Conservation (phyloP, 2,888 invertebrate species). For the Rosalia funebris region DNA sequence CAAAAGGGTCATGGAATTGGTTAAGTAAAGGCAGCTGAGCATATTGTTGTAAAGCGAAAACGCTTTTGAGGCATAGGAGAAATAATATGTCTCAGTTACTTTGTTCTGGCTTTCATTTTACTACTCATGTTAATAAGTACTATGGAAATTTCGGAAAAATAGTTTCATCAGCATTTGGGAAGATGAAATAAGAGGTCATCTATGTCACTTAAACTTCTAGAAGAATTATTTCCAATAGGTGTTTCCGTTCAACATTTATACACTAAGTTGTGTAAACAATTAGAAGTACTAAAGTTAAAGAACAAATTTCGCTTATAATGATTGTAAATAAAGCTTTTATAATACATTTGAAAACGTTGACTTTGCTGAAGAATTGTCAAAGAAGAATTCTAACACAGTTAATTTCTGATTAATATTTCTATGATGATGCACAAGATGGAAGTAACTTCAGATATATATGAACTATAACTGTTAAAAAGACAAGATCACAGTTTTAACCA, state of each 20-base stretch:
- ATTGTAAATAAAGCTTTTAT: background rate
- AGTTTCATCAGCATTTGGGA: too few species aligned
- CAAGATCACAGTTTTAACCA: too few species aligned
- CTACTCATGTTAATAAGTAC: background rate
- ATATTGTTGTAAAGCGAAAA: background rate
- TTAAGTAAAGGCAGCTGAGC: constrained; percentile 9
- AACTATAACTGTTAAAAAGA: too few species aligned
- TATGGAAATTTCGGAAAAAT: too few species aligned
- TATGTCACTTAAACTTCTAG: background rate
- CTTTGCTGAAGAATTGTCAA: too few species aligned
- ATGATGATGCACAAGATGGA: background rate
- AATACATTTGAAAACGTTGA: background rate
- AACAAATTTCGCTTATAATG: background rate
- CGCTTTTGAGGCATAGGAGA: too few species aligned
- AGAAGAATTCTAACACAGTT: background rate
- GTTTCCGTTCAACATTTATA: background rate
- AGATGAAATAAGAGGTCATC: too few species aligned
- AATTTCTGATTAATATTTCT: background rate
- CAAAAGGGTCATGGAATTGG: constrained; percentile 37
- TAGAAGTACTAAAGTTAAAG: background rate
- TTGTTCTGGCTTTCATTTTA: background rate
- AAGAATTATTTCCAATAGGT: background rate
- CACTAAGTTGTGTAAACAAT: background rate
- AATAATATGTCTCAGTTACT: background rate
- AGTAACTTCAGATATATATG: background rate